phyloP scores from a whole-genome alignment of 2,113 vertebrate genomes.

The Lophius piscatorius region DNA sequence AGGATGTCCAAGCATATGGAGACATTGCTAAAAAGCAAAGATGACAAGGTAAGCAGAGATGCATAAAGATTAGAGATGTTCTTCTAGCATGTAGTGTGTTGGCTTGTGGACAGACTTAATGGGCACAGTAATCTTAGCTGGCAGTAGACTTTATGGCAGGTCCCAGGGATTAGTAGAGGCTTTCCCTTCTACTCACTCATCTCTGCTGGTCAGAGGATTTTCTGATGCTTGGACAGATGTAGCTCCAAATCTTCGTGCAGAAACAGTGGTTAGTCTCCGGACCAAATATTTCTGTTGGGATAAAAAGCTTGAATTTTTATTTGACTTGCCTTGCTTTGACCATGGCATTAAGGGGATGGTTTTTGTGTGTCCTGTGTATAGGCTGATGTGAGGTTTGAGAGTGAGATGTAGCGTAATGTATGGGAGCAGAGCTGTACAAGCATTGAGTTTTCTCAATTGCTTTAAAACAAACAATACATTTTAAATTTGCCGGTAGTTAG shows the following conservation, averaged over 20 bases:
- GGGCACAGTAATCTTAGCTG: slow-evolving; percentile 39
- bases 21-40: slow-evolving; percentile 54
- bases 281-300: slow-evolving; percentile 9
- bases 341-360: slow-evolving; percentile 1
- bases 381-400: neutral
- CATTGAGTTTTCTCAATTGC: neutral
- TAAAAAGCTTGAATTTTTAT: slow-evolving; percentile 25
- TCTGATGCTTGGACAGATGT: slow-evolving; percentile 22
- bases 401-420: neutral
- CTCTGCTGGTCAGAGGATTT: slow-evolving; percentile 39
- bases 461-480: no score
- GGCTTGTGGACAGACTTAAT: no score
- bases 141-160: slow-evolving; percentile 46
- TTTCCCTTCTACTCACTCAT: slow-evolving; percentile 54
- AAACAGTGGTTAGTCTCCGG: no score
- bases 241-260: neutral
- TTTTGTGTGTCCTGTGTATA: slow-evolving; percentile 21
- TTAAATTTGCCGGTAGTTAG: slow-evolving; percentile 2
- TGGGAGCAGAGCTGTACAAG: neutral
- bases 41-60: slow-evolving; percentile 63
- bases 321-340: slow-evolving; percentile 16
- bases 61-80: neutral
- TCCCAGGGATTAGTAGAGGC: slow-evolving; percentile 53
- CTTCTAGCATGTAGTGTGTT: neutral
- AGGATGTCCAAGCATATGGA: slow-evolving; percentile 57